Percentiles rank a stretch among this genome's conserved stretches.
phyloP scores from a whole-genome alignment of 2,113 vertebrate species.

The Aepyceros melampus region DNA sequence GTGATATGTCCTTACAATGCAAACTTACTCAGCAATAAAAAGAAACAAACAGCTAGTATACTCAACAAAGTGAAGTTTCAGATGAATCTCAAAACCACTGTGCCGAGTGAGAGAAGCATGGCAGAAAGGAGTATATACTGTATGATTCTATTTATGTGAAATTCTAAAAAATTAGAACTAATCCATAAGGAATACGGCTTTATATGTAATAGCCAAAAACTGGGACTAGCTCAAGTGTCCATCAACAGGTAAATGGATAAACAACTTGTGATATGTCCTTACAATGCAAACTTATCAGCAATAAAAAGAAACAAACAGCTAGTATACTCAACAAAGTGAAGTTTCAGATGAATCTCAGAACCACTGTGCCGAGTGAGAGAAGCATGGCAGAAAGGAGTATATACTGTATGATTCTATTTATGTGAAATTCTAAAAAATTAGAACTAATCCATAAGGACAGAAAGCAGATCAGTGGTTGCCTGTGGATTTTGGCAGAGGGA shows the following conservation, averaged over 20 bases:
- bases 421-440: not conserved
- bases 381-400: not conserved
- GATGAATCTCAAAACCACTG: not conserved
- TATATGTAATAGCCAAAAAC: not conserved
- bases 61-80: not conserved
- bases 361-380: not conserved
- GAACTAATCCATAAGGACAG: not conserved
- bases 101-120: not conserved
- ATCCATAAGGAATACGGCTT: not conserved
- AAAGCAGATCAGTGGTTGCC: not conserved
- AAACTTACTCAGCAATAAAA: not conserved
- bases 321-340: not conserved
- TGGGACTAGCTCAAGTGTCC: not conserved
- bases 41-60: not conserved
- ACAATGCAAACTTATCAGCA: not conserved
- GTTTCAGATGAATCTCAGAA: constrained; percentile 15
- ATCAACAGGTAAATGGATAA: not conserved
- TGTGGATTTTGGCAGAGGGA: not conserved
- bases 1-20: not conserved
- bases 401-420: not conserved
- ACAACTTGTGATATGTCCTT: not conserved
- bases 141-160: not conserved
- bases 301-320: not conserved
- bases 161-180: not conserved
- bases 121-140: not conserved